Conservation (phyloP, 2,797 vertebrate genomes). For the Orientallactaga sibirica region DNA sequence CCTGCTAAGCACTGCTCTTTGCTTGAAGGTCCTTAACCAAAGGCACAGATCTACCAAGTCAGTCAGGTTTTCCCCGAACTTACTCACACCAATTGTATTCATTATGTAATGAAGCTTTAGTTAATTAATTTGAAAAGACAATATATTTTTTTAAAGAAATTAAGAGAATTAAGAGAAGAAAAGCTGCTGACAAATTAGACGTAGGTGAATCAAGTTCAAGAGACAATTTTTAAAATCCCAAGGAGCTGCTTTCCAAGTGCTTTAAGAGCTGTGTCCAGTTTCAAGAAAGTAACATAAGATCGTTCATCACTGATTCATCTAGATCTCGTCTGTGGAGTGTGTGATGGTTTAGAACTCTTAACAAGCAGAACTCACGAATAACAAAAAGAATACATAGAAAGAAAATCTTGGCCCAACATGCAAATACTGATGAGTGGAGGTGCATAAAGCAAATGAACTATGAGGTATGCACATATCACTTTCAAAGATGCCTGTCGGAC, state of each 20-base stretch:
- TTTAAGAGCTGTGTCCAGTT: constrained; percentile 33
- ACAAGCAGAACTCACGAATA: neutral
- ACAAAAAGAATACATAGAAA: constrained; percentile 1
- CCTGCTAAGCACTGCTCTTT: neutral
- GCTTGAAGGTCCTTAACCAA: neutral
- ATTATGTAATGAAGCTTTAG: neutral
- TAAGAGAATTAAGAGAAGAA: neutral
- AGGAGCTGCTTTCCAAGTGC: constrained; percentile 7
- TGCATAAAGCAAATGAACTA: neutral
- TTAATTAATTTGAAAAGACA: constrained; percentile 22
- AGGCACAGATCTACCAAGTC: neutral
- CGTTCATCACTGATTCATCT: neutral
- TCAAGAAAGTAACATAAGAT: constrained; percentile 17
- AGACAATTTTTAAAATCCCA: neutral
- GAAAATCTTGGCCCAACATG: neutral
- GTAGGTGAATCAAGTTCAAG: constrained; percentile 26
- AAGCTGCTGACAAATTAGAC: constrained; percentile 4
- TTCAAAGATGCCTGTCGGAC: neutral
- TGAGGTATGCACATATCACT: neutral
- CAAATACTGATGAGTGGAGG: constrained; percentile 4
- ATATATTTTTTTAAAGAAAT: neutral
- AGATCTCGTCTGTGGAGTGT: neutral
- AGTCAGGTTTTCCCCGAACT: neutral
- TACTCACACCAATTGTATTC: neutral
- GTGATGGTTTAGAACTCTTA: neutral